phyloP scores from a whole-genome alignment of 2,797 vertebrate species.

The Luscinia luscinia region DNA sequence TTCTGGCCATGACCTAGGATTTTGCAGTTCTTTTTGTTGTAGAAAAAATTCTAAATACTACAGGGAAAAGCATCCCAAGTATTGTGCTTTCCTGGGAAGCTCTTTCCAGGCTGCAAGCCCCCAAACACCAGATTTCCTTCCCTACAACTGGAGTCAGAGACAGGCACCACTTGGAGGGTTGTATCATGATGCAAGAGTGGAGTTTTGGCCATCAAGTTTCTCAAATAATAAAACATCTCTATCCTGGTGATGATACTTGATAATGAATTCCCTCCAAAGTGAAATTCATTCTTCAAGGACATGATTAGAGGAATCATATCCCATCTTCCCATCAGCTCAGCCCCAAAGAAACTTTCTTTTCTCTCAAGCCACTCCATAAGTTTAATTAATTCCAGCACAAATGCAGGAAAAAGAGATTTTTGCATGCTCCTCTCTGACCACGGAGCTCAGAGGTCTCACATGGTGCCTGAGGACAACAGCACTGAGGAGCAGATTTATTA shows the following conservation, averaged over 20 bases:
- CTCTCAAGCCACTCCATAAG: neutral
- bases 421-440: neutral
- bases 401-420: neutral
- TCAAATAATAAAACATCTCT: neutral
- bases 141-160: neutral
- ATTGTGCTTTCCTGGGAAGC: neutral
- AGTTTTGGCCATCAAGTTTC: neutral
- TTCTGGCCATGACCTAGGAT: neutral
- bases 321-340: neutral
- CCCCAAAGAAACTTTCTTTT: neutral
- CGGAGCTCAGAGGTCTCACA: neutral
- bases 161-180: neutral
- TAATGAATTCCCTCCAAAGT: neutral
- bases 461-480: neutral
- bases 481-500: neutral
- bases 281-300: slow-evolving; percentile 6
- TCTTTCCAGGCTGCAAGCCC: neutral
- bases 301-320: neutral
- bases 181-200: neutral
- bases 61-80: neutral
- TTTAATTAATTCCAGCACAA: neutral
- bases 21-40: neutral
- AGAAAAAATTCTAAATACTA: neutral
- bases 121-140: neutral
- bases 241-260: neutral